phyloP scores from a whole-genome alignment of 2,797 vertebrate genomes.

The Enteromius fasciolatus region DNA sequence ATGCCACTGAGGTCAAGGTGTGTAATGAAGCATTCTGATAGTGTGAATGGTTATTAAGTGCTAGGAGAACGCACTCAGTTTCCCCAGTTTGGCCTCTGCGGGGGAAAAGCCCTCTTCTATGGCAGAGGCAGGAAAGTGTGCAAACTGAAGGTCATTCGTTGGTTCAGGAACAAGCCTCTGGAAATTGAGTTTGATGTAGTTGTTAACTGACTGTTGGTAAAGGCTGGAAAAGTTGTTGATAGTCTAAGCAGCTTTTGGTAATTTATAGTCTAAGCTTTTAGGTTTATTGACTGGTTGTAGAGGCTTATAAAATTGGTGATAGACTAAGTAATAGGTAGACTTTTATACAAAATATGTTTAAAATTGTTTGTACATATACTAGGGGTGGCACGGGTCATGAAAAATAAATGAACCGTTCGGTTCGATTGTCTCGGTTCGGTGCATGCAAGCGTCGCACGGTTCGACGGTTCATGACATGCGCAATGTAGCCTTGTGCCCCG shows the following conservation, averaged over 20 bases:
- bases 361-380: not conserved
- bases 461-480: no score
- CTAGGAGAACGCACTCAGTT: constrained; percentile 59
- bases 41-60: constrained; percentile 67
- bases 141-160: constrained; percentile 48
- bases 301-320: not conserved
- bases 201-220: constrained; percentile 28
- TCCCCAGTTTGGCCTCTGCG: constrained; percentile 42
- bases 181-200: constrained; percentile 50
- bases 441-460: no score
- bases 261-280: no score
- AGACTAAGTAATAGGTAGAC: not conserved
- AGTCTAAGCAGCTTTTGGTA: not conserved
- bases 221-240: not conserved
- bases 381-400: no score
- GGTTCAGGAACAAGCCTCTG: constrained; percentile 30
- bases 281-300: not conserved
- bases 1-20: constrained; percentile 68
- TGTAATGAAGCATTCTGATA: constrained; percentile 69
- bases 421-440: no score
- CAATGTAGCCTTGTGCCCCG: no score
- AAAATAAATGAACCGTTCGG: no score
- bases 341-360: not conserved
- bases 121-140: constrained; percentile 31
- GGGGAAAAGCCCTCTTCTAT: constrained; percentile 38